phyloP scores from a whole-genome alignment of 2,797 vertebrate genomes.

The Sebastes umbrosus region DNA sequence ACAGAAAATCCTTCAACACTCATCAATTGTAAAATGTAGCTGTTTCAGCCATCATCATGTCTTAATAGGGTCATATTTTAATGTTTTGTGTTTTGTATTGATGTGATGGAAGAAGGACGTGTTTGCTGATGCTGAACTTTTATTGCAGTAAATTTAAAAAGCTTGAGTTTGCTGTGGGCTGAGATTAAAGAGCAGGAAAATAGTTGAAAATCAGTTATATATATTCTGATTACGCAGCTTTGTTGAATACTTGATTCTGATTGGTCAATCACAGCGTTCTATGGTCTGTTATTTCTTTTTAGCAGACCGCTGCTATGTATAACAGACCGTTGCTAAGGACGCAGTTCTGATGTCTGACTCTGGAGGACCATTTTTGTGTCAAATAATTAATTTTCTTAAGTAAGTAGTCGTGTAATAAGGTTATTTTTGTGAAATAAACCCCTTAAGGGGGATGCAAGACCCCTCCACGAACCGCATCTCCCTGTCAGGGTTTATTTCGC shows the following conservation, averaged over 20 bases:
- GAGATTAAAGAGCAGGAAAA: not conserved
- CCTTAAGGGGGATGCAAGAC: rapidly evolving
- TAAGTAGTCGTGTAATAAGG: too few species aligned
- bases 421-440: too few species aligned
- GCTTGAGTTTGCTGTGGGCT: not conserved
- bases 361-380: too few species aligned
- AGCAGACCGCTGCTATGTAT: too few species aligned
- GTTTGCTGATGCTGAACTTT: not conserved
- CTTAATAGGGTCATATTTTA: not conserved
- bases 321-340: too few species aligned
- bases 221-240: not conserved
- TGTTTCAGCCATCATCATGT: not conserved
- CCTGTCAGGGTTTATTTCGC: too few species aligned
- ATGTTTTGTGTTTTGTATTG: not conserved
- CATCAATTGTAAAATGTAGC: not conserved
- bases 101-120: not conserved
- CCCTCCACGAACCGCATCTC: too few species aligned
- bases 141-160: not conserved
- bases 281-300: too few species aligned
- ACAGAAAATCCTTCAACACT: not conserved
- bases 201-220: not conserved
- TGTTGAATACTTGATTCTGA: too few species aligned
- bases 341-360: too few species aligned
- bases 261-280: too few species aligned
- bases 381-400: too few species aligned